Percentiles rank a stretch among this genome's conserved stretches.
These are phyloP conservation scores for Eupeodes latifasciatus DNA, from an alignment of 2,888 invertebrate genomes.

Conservation along the genomic window DNA sequence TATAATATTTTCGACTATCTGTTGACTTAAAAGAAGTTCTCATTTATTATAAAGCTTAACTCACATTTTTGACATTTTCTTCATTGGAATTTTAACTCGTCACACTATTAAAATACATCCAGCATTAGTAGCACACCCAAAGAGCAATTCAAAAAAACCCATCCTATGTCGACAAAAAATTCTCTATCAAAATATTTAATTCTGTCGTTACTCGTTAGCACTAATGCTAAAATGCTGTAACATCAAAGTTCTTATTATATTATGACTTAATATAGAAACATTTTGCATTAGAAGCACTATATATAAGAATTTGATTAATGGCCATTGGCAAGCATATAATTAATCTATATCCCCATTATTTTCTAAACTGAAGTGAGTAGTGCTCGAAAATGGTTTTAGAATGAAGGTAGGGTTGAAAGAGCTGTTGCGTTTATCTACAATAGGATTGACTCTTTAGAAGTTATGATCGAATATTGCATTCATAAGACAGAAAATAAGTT, in stretches of 20 bases:
- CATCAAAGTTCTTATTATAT: slow-evolving; percentile 61
- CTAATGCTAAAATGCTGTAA: slow-evolving; percentile 69
- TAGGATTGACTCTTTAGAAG: slow-evolving; percentile 47
- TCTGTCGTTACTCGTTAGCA: slow-evolving; percentile 24
- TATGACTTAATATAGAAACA: slow-evolving; percentile 72
- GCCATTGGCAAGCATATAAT: slow-evolving; percentile 58
- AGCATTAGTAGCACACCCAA: slow-evolving; percentile 53
- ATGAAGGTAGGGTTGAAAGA: slow-evolving; percentile 54
- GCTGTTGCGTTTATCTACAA: slow-evolving; percentile 27
- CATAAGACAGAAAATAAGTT: neutral
- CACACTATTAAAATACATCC: neutral
- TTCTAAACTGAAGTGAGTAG: neutral
- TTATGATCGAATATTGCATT: slow-evolving; percentile 30
- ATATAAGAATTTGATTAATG: slow-evolving; percentile 67
- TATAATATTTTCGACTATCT: neutral
- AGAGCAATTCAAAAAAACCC: too few relatives aligned
- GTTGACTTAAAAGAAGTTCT: neutral
- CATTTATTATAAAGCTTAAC: neutral
- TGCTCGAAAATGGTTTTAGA: neutral
- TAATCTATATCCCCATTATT: slow-evolving; percentile 47
- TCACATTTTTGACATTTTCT: slow-evolving; percentile 56
- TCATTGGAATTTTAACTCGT: slow-evolving; percentile 37
- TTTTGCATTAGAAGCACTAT: slow-evolving; percentile 25
- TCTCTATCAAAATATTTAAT: neutral
- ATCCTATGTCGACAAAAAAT: slow-evolving; percentile 37